A percentile compares a stretch with the other conserved stretches of the same genome.
phyloP scores from a whole-genome alignment of 1,140 invertebrate genomes.

The Diprion similis region DNA sequence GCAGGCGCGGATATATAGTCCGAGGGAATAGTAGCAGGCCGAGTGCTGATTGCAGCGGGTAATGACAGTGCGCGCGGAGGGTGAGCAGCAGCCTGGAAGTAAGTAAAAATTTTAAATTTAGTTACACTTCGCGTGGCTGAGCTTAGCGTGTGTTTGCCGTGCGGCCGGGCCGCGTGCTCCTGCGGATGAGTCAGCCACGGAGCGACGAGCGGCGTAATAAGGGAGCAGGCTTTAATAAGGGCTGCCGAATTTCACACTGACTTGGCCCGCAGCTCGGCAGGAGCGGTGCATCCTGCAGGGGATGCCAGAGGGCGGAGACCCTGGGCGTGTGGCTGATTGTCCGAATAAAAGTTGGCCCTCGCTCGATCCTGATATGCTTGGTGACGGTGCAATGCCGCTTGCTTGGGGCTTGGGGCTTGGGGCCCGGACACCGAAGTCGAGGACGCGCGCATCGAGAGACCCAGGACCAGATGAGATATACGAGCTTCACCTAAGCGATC shows the following conservation, averaged over 20 bases:
- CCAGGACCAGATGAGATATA: conserved; percentile 23
- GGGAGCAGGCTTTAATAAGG: conserved; percentile 59
- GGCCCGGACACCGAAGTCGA: no score
- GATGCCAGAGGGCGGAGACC: conserved; percentile 19
- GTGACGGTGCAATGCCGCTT: background rate
- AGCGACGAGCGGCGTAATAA: conserved; percentile 28
- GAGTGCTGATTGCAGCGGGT: conserved; percentile 60
- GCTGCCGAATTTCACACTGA: conserved; percentile 61
- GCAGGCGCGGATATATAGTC: conserved; percentile 30
- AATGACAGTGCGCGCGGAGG: conserved; percentile 54
- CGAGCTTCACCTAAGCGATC: conserved; percentile 39
- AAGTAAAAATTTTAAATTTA: conserved; percentile 66
- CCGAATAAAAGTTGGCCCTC: conserved; percentile 14
- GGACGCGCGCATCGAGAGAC: conserved; percentile 13
- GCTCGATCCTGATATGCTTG: conserved; percentile 11
- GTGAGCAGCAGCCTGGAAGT: conserved; percentile 64
- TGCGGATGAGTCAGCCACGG: conserved; percentile 53
- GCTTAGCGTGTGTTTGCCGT: conserved; percentile 43
- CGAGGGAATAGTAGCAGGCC: conserved; percentile 22
- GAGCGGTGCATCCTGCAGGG: conserved; percentile 8
- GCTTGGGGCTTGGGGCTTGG: no score
- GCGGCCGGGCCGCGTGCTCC: conserved; percentile 28
- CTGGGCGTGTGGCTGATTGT: conserved; percentile 6
- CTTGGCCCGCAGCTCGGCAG: conserved; percentile 33
- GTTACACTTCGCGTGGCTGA: conserved; percentile 53